These are phyloP conservation scores for Podarcis muralis DNA, from an alignment of 2,113 vertebrate species.

Conservation along the genomic window DNA sequence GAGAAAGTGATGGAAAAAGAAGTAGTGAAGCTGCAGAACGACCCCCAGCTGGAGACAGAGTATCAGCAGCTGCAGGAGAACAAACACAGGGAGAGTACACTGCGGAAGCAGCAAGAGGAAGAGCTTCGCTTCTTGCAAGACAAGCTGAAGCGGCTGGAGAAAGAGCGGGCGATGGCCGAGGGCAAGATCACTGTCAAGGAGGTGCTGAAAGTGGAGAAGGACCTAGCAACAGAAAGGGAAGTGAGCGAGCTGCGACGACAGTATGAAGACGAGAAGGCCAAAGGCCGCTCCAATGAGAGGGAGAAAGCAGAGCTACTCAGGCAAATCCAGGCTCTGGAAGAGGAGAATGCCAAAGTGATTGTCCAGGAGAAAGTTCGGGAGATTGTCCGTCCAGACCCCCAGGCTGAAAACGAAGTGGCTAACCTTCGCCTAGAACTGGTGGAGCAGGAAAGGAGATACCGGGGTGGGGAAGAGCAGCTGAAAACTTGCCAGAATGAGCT, in stretches of 20 bases:
- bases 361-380: conserved; percentile 94
- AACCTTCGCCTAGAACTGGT: conserved; percentile 93
- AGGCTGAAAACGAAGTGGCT: conserved; percentile 91
- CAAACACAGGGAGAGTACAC: conserved; percentile 78
- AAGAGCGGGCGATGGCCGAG: conserved; percentile 91
- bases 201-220: conserved; percentile 94
- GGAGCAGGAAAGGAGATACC: conserved; percentile 88
- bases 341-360: conserved; percentile 89
- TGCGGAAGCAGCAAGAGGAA: conserved; percentile 86
- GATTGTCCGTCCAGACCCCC: conserved; percentile 94
- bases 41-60: conserved; percentile 90
- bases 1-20: conserved; percentile 92
- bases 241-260: conserved; percentile 85
- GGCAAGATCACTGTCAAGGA: conserved; percentile 95
- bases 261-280: conserved; percentile 88
- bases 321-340: conserved; percentile 87
- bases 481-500: conserved; percentile 84
- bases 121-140: conserved; percentile 90
- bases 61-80: conserved; percentile 83
- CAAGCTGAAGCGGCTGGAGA: conserved; percentile 89
- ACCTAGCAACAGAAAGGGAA: conserved; percentile 84
- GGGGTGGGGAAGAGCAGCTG: conserved; percentile 84
- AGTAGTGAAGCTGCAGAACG: conserved; percentile 92
- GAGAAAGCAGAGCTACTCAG: conserved; percentile 88
- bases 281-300: conserved; percentile 79